Evolutionary conservation across 1,140 invertebrate species (phyloP).

Genomic region (Drosophila yakuba): DNA sequence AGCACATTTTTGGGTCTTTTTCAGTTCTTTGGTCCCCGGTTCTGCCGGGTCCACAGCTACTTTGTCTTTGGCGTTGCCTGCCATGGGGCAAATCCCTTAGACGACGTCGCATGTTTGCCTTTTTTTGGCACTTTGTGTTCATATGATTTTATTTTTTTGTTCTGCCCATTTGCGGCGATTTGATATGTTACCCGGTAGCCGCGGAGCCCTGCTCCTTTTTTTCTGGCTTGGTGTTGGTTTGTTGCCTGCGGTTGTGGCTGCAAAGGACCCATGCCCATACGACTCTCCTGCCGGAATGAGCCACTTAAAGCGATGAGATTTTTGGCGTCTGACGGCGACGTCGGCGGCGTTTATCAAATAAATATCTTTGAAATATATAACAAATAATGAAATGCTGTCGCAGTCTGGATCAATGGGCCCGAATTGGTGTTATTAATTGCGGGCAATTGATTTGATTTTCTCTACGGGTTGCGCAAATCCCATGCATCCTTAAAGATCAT

Average conservation of each 20-base stretch:
- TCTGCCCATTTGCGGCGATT: conserved; percentile 78
- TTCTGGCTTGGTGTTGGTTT: conserved; percentile 55
- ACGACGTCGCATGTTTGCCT: conserved; percentile 75
- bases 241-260: conserved; percentile 60
- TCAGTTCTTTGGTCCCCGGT: conserved; percentile 15
- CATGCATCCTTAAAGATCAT: conserved; percentile 37
- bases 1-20: conserved; percentile 48
- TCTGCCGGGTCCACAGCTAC: conserved; percentile 49
- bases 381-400: conserved; percentile 78
- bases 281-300: conserved; percentile 61
- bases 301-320: conserved; percentile 82
- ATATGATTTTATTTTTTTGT: conserved; percentile 68
- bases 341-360: conserved; percentile 80
- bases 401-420: conserved; percentile 49
- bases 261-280: conserved; percentile 18
- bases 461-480: conserved; percentile 34
- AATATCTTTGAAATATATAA: conserved; percentile 81
- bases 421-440: conserved; percentile 78
- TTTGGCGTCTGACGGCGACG: conserved; percentile 74
- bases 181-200: conserved; percentile 80
- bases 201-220: conserved; percentile 30
- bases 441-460: conserved; percentile 74
- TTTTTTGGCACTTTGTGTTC: conserved; percentile 67
- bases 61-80: conserved; percentile 73
- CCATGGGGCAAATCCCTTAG: conserved; percentile 74